These are phyloP conservation scores for Vimba vimba DNA, from an alignment of 2,113 vertebrate species.

Conservation along the genomic window DNA sequence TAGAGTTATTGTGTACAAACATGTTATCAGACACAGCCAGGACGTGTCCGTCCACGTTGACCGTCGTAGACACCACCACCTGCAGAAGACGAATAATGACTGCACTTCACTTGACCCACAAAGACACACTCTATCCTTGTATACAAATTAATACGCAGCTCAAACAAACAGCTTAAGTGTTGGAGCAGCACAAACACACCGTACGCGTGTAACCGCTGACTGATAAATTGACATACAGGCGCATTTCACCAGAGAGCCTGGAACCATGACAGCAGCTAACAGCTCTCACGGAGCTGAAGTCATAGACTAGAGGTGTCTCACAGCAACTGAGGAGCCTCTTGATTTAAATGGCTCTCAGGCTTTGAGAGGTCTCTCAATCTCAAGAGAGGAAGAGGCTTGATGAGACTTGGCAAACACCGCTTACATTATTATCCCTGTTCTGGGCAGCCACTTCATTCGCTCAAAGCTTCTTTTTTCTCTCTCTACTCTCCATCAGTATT, in stretches of 20 bases:
- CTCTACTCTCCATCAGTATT: background rate
- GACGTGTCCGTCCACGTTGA: constrained; percentile 90
- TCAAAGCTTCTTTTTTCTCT: constrained; percentile 28
- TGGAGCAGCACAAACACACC: background rate
- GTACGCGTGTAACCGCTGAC: constrained; percentile 8
- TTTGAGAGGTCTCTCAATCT: constrained; percentile 81
- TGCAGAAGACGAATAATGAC: constrained; percentile 51
- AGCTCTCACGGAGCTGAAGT: constrained; percentile 11
- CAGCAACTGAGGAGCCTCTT: constrained; percentile 75
- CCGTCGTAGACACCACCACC: constrained; percentile 92
- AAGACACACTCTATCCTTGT: background rate
- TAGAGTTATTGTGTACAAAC: constrained; percentile 93
- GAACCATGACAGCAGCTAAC: constrained; percentile 38
- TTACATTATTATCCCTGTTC: constrained; percentile 42
- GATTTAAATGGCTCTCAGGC: constrained; percentile 81
- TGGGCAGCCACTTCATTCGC: constrained; percentile 22
- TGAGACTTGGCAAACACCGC: constrained; percentile 74
- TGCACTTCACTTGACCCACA: background rate
- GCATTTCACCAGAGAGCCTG: constrained; percentile 29
- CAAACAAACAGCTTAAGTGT: background rate
- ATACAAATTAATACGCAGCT: background rate
- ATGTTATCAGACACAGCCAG: constrained; percentile 91
- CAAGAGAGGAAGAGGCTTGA: constrained; percentile 79
- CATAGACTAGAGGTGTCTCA: constrained; percentile 73
- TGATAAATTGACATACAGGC: constrained; percentile 27